Percentiles rank a stretch among this genome's conserved stretches.
phyloP scores from a whole-genome alignment of 2,888 invertebrate genomes.

The Erpobdella octoculata region DNA sequence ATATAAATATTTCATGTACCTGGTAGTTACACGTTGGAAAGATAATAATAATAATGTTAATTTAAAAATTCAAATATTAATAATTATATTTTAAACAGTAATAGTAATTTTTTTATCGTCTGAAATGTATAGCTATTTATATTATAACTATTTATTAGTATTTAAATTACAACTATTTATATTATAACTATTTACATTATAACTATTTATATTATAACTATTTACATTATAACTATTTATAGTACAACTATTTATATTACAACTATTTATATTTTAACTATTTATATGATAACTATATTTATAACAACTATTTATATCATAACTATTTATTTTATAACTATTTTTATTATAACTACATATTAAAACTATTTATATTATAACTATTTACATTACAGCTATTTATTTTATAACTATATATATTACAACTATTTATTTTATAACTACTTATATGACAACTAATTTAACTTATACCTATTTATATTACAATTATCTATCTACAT shows the following conservation, averaged over 20 bases:
- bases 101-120: background rate
- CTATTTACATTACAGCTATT: too few relatives aligned
- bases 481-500: too few relatives aligned
- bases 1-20: constrained; percentile 98
- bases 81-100: background rate
- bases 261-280: background rate
- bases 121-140: background rate
- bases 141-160: background rate
- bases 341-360: too few relatives aligned
- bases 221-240: background rate
- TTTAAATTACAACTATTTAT: background rate
- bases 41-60: background rate
- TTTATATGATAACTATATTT: background rate
- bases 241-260: background rate
- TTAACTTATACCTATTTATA: too few relatives aligned
- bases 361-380: too few relatives aligned
- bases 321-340: too few relatives aligned
- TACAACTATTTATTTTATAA: too few relatives aligned
- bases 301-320: background rate
- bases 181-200: background rate
- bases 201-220: background rate
- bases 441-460: too few relatives aligned
- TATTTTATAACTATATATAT: too few relatives aligned
- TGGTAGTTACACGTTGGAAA: constrained; percentile 54
- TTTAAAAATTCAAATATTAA: background rate